phyloP scores from a whole-genome alignment of 2,797 vertebrate species.

The Sebastiscus tertius region DNA sequence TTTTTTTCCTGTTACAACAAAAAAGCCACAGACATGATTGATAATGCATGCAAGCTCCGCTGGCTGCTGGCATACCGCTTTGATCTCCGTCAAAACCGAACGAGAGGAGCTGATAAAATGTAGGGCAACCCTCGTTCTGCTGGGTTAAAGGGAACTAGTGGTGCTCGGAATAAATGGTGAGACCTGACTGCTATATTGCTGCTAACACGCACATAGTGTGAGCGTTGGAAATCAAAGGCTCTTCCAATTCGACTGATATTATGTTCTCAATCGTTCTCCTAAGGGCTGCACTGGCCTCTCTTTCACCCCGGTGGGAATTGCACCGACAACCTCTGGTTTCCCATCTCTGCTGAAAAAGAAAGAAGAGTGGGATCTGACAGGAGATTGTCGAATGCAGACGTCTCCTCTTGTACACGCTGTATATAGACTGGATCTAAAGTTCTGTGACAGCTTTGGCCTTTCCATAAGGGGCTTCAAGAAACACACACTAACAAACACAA shows the following conservation, averaged over 20 bases:
- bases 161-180: constrained; percentile 36
- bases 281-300: constrained; percentile 3
- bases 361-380: constrained; percentile 17
- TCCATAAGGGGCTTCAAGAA: constrained; percentile 51
- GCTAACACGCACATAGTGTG: background rate
- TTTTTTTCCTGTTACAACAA: constrained; percentile 60
- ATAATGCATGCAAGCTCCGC: constrained; percentile 71
- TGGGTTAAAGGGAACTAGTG: constrained; percentile 54
- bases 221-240: constrained; percentile 45
- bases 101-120: constrained; percentile 67
- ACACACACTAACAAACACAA: constrained; percentile 25
- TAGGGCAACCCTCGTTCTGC: constrained; percentile 66
- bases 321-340: constrained; percentile 31
- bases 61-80: constrained; percentile 65
- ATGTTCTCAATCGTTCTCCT: constrained; percentile 25
- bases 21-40: constrained; percentile 73
- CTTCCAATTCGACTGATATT: constrained; percentile 19
- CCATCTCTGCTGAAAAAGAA: constrained; percentile 12
- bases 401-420: constrained; percentile 20
- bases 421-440: constrained; percentile 60
- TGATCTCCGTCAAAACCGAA: constrained; percentile 73
- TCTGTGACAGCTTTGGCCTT: constrained; percentile 64
- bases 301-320: constrained; percentile 23
- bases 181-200: constrained; percentile 21
- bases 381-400: constrained; percentile 18